Evolutionary conservation across 1,140 invertebrate species (phyloP).

Genomic region (Leptinotarsa defecta): DNA sequence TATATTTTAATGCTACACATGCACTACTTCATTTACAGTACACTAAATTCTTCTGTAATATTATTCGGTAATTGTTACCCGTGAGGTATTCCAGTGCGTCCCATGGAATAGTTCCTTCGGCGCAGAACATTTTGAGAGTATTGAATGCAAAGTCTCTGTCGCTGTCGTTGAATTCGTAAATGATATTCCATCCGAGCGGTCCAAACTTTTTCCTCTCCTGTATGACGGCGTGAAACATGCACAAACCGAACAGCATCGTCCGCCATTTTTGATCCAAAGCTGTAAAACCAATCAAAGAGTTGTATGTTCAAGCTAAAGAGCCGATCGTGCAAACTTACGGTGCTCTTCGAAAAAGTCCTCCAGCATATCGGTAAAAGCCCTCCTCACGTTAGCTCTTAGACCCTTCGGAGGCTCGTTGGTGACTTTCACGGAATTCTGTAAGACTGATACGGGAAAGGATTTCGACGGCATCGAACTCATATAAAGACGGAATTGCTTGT

Average conservation of each 20-base stretch:
- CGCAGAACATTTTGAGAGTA: conserved; percentile 83
- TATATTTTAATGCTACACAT: too few species aligned
- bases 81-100: conserved; percentile 86
- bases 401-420: conserved; percentile 93
- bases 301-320: not conserved
- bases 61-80: conserved; percentile 55
- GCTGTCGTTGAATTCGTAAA: conserved; percentile 88
- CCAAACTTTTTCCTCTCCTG: conserved; percentile 91
- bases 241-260: conserved; percentile 76
- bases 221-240: conserved; percentile 85
- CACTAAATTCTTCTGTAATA: too few species aligned
- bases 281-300: conserved; percentile 52
- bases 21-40: too few species aligned
- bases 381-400: conserved; percentile 77
- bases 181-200: conserved; percentile 87
- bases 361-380: conserved; percentile 78
- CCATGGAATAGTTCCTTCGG: conserved; percentile 75
- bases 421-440: conserved; percentile 92
- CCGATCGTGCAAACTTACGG: conserved; percentile 58
- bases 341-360: conserved; percentile 82
- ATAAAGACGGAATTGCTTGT: conserved; percentile 79
- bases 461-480: conserved; percentile 84
- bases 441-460: conserved; percentile 86
- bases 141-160: conserved; percentile 86
- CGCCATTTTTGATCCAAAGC: conserved; percentile 75